These are phyloP conservation scores for Doryteuthis pealeii DNA, from an alignment of 1,140 invertebrate species.

Conservation along the genomic window DNA sequence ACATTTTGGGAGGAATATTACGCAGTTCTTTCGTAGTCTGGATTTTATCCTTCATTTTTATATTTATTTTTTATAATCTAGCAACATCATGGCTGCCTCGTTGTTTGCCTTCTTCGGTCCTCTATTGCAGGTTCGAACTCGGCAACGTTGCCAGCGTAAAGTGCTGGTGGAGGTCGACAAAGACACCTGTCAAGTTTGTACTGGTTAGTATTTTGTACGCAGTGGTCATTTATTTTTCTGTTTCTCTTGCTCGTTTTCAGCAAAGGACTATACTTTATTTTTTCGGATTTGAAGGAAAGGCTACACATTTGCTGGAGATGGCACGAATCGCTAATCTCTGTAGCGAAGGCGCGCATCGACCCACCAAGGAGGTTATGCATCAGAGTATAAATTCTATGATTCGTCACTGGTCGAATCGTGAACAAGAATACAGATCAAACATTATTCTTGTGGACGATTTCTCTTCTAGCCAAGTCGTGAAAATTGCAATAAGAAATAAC, in stretches of 20 bases:
- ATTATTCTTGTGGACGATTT: constrained; percentile 6
- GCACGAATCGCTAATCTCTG: constrained; percentile 9
- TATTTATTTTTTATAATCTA: not conserved
- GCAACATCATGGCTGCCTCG: no score
- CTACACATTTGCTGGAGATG: not conserved
- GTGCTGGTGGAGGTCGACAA: not conserved
- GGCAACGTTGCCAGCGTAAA: no score
- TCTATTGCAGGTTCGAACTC: no score
- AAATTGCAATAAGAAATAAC: not conserved
- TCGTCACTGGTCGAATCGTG: not conserved
- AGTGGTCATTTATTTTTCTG: not conserved
- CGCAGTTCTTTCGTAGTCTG: not conserved
- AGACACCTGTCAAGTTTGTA: not conserved
- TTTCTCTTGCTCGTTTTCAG: not conserved
- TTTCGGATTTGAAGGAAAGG: constrained; percentile 7
- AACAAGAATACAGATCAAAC: constrained; percentile 7
- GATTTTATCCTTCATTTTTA: not conserved
- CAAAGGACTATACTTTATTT: not conserved
- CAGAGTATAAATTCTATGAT: not conserved
- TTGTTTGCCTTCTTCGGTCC: no score
- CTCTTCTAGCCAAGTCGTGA: not conserved
- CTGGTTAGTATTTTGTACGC: not conserved
- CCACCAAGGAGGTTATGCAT: not conserved
- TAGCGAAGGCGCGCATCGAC: not conserved
- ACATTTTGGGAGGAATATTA: not conserved